A percentile compares a stretch with the other conserved stretches of the same genome.
Conservation (phyloP, 2,113 vertebrate species). For the Melanostigma gelatinosum region DNA sequence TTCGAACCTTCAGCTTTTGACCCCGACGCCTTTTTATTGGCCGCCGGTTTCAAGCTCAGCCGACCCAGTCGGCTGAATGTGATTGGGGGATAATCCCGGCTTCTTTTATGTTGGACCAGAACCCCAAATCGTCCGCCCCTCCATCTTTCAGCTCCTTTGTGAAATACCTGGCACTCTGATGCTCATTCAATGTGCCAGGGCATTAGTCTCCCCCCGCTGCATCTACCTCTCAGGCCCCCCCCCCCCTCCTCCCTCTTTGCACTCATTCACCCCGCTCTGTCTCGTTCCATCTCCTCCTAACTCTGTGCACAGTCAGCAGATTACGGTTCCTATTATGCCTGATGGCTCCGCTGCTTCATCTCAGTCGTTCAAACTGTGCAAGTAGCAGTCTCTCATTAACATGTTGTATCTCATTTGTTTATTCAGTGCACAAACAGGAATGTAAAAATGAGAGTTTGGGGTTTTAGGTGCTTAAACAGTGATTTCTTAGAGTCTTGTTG, state of each 20-base stretch:
- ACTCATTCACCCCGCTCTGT: slow-evolving; percentile 59
- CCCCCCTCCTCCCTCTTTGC: slow-evolving; percentile 39
- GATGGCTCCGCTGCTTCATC: slow-evolving; percentile 23
- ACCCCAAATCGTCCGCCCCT: slow-evolving; percentile 5
- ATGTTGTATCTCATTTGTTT: not conserved
- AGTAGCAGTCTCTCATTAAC: not conserved
- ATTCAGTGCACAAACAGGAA: not conserved
- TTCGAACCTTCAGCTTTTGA: slow-evolving; percentile 59
- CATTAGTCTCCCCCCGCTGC: slow-evolving; percentile 26
- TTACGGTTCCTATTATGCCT: slow-evolving; percentile 39
- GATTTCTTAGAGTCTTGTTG: not conserved
- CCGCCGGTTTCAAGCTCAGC: not conserved
- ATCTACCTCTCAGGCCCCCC: slow-evolving; percentile 20
- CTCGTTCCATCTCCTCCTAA: slow-evolving; percentile 38
- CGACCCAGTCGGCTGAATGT: not conserved
- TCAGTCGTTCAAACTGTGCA: slow-evolving; percentile 13
- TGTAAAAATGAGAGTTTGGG: not conserved
- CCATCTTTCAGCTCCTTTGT: slow-evolving; percentile 28
- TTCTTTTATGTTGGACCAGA: slow-evolving; percentile 7
- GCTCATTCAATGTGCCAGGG: slow-evolving; percentile 56
- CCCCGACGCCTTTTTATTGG: slow-evolving; percentile 19
- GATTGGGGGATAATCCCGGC: not conserved
- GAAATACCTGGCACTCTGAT: slow-evolving; percentile 46
- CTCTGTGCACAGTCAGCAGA: slow-evolving; percentile 65
- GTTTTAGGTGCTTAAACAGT: not conserved